Percentiles rank a stretch among this genome's conserved stretches.
phyloP scores from a whole-genome alignment of 2,113 vertebrate genomes.

The Eurypyga helias region DNA sequence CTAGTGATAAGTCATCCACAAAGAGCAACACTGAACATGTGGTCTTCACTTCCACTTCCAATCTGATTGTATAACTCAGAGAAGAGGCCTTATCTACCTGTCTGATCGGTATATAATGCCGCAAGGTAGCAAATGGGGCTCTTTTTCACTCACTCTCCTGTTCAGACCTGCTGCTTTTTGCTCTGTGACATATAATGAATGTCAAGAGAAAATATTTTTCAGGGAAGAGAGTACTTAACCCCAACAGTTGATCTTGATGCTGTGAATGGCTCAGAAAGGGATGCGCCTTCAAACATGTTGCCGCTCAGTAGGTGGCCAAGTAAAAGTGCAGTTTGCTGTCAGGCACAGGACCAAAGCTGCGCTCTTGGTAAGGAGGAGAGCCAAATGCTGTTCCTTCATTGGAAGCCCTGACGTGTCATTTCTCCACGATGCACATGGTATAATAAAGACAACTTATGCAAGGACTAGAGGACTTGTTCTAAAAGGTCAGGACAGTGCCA shows the following conservation, averaged over 20 bases:
- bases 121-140: not conserved
- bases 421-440: not conserved
- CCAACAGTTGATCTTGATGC: not conserved
- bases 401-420: not conserved
- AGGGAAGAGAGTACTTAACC: not conserved
- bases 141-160: not conserved
- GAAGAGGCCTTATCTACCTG: not conserved
- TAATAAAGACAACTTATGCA: not conserved
- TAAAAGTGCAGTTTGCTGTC: not conserved
- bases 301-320: not conserved
- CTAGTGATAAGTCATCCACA: not conserved
- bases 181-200: not conserved
- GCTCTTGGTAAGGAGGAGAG: not conserved
- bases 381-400: not conserved
- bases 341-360: not conserved
- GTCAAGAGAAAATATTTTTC: not conserved
- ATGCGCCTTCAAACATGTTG: not conserved
- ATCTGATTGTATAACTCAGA: not conserved
- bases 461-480: not conserved
- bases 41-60: not conserved
- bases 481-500: not conserved
- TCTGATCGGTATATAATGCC: not conserved
- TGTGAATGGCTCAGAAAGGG: not conserved
- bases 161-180: constrained; percentile 32
- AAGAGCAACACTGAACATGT: not conserved